Percentiles rank a stretch among this genome's conserved stretches.
Evolutionary conservation across 2,797 vertebrate species (phyloP).

Genomic region (Megalops cyprinoides): DNA sequence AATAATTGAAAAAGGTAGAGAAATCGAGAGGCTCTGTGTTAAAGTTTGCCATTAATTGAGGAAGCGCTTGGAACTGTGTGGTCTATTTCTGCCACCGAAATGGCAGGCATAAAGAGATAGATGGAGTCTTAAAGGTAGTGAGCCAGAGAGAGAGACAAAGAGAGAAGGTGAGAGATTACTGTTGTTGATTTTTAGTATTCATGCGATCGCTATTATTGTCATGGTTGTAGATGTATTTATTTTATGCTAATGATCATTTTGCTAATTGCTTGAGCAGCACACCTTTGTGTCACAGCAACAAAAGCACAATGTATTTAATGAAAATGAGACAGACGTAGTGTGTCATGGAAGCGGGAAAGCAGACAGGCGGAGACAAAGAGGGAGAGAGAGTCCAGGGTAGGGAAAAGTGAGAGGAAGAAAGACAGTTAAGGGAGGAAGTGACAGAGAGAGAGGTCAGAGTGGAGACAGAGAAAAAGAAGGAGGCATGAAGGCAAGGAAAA

Average conservation of each 20-base stretch:
- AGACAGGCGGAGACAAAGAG: neutral
- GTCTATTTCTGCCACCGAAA: constrained; percentile 64
- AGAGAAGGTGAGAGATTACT: neutral
- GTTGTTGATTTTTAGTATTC: neutral
- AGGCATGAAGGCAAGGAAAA: neutral
- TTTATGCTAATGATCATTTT: neutral
- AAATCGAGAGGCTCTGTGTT: constrained; percentile 70
- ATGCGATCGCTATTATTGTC: neutral
- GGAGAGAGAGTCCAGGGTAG: constrained; percentile 29
- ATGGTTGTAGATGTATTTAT: neutral
- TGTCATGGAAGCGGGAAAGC: constrained; percentile 31
- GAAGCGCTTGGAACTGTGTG: constrained; percentile 71
- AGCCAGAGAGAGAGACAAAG: constrained; percentile 61
- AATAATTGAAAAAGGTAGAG: constrained; percentile 72
- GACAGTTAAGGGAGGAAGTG: constrained; percentile 19
- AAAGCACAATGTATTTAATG: neutral
- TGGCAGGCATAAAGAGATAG: constrained; percentile 69
- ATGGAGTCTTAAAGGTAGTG: constrained; percentile 61
- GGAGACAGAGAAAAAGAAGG: neutral
- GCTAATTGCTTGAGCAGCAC: neutral
- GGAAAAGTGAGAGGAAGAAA: neutral
- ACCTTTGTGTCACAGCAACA: neutral
- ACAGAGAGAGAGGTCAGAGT: neutral
- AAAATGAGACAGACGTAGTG: constrained; percentile 29
- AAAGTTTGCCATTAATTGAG: constrained; percentile 76